phyloP scores from a whole-genome alignment of 64 coral and sea anemone genomes.

The Montipora capricornis region DNA sequence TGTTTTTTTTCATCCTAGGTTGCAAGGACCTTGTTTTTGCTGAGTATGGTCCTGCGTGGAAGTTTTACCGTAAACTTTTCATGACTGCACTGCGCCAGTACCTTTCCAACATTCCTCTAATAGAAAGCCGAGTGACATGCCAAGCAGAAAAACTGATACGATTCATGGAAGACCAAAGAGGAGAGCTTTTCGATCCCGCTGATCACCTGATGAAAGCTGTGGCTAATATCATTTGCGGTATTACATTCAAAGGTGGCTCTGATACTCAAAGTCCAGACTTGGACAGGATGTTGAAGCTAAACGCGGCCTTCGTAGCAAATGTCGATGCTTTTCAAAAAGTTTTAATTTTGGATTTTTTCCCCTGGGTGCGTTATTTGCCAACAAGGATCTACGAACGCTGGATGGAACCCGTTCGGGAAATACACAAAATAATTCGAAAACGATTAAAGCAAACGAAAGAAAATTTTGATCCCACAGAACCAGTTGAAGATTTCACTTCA shows the following conservation, averaged over 20 bases:
- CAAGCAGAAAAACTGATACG: slow-evolving; percentile 54
- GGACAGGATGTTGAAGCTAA: not conserved
- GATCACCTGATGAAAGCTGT: slow-evolving; percentile 5
- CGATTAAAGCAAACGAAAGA: slow-evolving; percentile 5
- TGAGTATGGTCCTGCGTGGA: slow-evolving; percentile 58
- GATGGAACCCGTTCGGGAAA: not conserved
- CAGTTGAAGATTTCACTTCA: slow-evolving; percentile 21
- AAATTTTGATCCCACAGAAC: slow-evolving; percentile 18
- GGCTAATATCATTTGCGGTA: slow-evolving; percentile 50
- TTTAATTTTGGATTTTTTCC: slow-evolving; percentile 7
- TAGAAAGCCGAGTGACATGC: slow-evolving; percentile 23
- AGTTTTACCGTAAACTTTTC: slow-evolving; percentile 69
- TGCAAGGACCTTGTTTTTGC: not conserved
- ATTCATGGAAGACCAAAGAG: slow-evolving; percentile 31
- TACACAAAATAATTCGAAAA: not conserved
- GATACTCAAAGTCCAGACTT: slow-evolving; percentile 17
- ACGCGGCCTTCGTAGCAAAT: not conserved
- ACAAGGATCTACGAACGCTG: not conserved
- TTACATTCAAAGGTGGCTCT: slow-evolving; percentile 22
- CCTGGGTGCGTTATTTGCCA: slow-evolving; percentile 36
- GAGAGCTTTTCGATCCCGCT: slow-evolving; percentile 43
- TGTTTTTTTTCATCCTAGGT: not conserved
- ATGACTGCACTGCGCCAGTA: slow-evolving; percentile 53
- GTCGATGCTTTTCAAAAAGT: not conserved
- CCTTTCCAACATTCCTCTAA: slow-evolving; percentile 29